Base-by-base conservation (phyloP, 2,113 vertebrate genomes). In the Neotoma lepida region DNA sequence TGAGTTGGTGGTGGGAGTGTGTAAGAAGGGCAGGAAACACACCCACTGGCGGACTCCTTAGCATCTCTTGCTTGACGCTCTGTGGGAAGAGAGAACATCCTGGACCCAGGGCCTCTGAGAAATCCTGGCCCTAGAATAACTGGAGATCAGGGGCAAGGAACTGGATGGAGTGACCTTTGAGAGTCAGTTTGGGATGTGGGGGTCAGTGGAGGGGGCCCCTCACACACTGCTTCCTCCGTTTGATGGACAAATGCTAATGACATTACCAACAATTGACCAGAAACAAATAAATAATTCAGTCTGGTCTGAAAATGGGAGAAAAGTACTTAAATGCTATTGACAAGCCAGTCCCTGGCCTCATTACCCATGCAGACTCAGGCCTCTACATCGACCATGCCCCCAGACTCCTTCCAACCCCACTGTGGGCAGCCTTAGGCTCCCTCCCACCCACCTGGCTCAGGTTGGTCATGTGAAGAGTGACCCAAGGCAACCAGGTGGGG, bases 241-340 rank as follows among this genome's bases (percentile, higher is more conserved):
- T 99, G 98, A 98, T 98, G 98, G 98, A 98, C 98, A 98, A 98
- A 99, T 98, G 98, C 86, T 97, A 98, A 99, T 98, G 98, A 99
- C 98, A 99, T 99, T 99, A 99, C 99, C 98, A 98, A 98, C 98
- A 96, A 99, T 99, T 99, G 99, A 99, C 99, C 98, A 98, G 96
- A 98, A 97, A 95, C 97, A 97, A 98, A 98, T 99, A 99, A 99
- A 99, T 99, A 99, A 99, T 99, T 99, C 99, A 99, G 98, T 97
- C 93, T 98, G 98, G 98, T 98, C 98, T 99, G 98, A 98, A 98
- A 97, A 97, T 98, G 98, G 98, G 98, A 98, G 97, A 99, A 98
- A 98, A 99, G 99, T 99, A 99, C 99, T 99, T 99, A 99, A 99
- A 99, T 99, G 99, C 97, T 99, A 99, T 99, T 99, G 99, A 99